These are phyloP conservation scores for Malurus splendens DNA, from an alignment of 2,797 vertebrate species.

Conservation along the genomic window DNA sequence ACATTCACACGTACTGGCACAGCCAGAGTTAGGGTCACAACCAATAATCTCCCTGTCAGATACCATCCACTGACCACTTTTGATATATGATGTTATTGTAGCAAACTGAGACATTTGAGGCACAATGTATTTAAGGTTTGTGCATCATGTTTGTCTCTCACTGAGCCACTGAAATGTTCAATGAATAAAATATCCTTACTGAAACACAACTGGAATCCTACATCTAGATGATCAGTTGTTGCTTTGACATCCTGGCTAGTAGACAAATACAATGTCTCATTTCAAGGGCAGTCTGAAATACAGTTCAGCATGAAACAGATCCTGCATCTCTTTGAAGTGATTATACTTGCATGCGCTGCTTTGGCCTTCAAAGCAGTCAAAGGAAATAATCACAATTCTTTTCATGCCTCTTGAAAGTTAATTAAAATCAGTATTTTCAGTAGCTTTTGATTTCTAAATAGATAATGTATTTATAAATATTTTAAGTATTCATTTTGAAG, in stretches of 20 bases:
- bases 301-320: not conserved
- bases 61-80: not conserved
- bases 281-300: not conserved
- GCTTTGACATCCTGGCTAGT: not conserved
- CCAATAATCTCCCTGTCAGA: not conserved
- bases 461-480: not conserved
- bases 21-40: not conserved
- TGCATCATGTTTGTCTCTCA: not conserved
- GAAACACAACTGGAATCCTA: not conserved
- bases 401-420: not conserved
- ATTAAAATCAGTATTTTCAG: not conserved
- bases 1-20: not conserved
- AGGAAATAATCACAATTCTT: not conserved
- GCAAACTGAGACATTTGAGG: not conserved
- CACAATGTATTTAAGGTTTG: fast-evolving
- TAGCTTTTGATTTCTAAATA: conserved; percentile 5
- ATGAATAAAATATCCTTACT: not conserved
- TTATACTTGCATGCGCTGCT: not conserved
- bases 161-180: not conserved
- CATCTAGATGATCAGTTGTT: not conserved
- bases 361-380: not conserved
- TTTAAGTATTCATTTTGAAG: not conserved
- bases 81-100: not conserved
- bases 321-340: not conserved
- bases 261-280: not conserved